Base-by-base conservation (phyloP, 2,113 vertebrate species). In the Pogonocichla stellata region DNA sequence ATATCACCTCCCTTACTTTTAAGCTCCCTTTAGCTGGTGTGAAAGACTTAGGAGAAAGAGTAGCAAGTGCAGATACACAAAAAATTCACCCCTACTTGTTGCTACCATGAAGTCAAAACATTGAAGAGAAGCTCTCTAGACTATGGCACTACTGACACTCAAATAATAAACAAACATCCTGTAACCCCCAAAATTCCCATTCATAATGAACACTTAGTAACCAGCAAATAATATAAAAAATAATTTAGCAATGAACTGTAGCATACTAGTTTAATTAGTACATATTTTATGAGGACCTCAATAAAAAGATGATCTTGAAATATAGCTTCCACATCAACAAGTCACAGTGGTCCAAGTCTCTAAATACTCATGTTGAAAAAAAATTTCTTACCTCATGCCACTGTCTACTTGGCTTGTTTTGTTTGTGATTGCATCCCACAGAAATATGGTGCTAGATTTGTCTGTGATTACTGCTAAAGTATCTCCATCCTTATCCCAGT, bases 401-500 rank as follows among this genome's bases (percentile, higher is more conserved):
- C 99, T 99, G 92, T 99, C 99, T 94, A 99, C 96, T 93, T 99
- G 99, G 83, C 98, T 99, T 65, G 98, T 99, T 98, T 99, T 99
- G 93, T 98, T 98, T 77, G 99, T 98, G 91, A 99, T 99, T 23
- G 99, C 98, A 94, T 99, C 99, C 99, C 99, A 99, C 12, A 99
- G 96, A 89, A 98, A 98, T 95, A 99, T 98, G 62, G 96, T 97
- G 95, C 98, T 98, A 43, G 99, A 99, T 97, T 99, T 99, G 84
- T 99, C 99, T 71, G 99, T 98, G 96, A 99, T 99, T 88, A 99
- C 97, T 56, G 99, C 99, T 95, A 99, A 96, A 79, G 98, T 98
- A 92, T 99, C 99, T 67, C 99, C 99, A 89, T 99, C 99, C 94
- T 99, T 99, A 97, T 99, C 99, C 99, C 99, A 99, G 94, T 99